Evolutionary conservation across 2,113 vertebrate genomes (phyloP).

Genomic region (Gallinago jamesoni): DNA sequence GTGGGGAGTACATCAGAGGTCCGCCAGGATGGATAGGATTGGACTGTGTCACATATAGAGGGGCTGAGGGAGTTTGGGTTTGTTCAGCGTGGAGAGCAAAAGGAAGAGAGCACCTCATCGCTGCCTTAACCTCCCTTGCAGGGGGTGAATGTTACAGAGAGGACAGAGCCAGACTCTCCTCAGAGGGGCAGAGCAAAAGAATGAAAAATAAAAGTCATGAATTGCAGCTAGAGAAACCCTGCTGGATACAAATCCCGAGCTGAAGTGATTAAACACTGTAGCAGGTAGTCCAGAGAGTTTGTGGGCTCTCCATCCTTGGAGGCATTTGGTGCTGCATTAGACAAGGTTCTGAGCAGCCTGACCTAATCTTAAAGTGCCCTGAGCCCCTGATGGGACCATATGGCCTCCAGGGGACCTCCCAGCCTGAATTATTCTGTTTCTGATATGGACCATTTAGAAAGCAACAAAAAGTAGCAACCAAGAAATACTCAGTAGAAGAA

Average conservation of each 20-base stretch:
- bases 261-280: background rate
- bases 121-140: background rate
- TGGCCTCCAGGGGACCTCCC: background rate
- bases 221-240: background rate
- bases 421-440: background rate
- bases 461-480: background rate
- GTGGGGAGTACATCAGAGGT: background rate
- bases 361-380: background rate
- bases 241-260: accelerated
- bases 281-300: background rate
- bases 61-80: background rate
- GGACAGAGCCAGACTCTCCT: background rate
- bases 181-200: background rate
- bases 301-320: background rate
- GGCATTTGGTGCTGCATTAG: background rate
- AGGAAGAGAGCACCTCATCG: background rate
- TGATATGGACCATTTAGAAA: background rate
- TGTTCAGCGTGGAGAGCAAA: background rate
- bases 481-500: background rate
- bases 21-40: background rate
- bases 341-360: background rate
- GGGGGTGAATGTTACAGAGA: accelerated
- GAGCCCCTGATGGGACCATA: no score
- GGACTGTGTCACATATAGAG: accelerated
- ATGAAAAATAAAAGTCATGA: background rate